Conservation (phyloP, 2,113 vertebrate genomes). For the Dromiciops gliroides region DNA sequence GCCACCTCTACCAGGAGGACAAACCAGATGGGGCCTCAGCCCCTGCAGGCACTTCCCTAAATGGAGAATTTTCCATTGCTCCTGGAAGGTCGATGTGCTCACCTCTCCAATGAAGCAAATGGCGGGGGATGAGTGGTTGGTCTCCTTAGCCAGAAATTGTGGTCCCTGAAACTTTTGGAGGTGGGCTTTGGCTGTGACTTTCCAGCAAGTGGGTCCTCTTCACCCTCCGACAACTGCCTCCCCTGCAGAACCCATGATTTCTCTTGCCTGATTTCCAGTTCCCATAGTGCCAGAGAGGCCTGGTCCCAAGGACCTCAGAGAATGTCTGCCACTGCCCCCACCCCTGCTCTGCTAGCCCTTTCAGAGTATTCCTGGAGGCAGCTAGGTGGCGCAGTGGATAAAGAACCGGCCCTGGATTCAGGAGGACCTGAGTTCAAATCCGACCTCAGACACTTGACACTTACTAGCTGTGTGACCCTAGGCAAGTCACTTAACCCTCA, state of each 20-base stretch:
- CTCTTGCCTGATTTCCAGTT: not conserved
- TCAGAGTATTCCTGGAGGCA: too few relatives aligned
- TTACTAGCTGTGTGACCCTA: too few relatives aligned
- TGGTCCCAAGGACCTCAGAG: too few relatives aligned
- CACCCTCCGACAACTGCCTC: not conserved
- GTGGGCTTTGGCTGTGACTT: not conserved
- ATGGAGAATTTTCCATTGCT: not conserved
- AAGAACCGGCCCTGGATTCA: too few relatives aligned
- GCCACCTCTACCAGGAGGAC: not conserved
- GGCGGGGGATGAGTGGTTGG: not conserved
- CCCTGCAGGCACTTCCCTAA: not conserved
- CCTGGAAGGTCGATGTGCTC: not conserved
- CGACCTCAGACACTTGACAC: too few relatives aligned
- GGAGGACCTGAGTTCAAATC: too few relatives aligned
- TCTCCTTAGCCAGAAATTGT: slow-evolving; percentile 13
- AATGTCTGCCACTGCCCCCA: too few relatives aligned
- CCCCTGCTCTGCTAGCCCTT: too few relatives aligned
- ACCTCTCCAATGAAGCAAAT: not conserved
- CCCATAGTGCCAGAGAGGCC: too few relatives aligned
- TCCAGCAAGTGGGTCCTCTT: not conserved
- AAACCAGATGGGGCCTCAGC: not conserved
- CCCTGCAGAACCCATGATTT: not conserved
- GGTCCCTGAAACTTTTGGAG: not conserved
- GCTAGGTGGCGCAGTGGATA: too few relatives aligned
- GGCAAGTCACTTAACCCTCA: too few relatives aligned